Conservation (phyloP, 1,140 invertebrate genomes). For the Atta colombica region DNA sequence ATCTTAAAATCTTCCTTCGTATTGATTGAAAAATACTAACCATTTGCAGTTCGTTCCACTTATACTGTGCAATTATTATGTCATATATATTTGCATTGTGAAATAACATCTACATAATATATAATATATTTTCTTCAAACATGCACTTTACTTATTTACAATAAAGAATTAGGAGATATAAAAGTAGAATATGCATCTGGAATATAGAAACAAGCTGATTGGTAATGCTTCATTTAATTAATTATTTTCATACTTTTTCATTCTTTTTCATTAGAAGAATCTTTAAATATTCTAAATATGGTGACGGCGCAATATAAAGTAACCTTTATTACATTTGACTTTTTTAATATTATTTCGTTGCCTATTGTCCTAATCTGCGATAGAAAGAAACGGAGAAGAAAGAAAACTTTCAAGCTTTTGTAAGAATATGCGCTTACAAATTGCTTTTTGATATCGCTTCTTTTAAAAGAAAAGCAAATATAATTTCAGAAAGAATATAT, state of each 20-base stretch:
- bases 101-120: background rate
- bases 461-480: background rate
- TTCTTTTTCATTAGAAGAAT: background rate
- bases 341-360: background rate
- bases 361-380: background rate
- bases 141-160: background rate
- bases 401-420: background rate
- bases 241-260: no score
- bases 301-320: background rate
- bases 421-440: background rate
- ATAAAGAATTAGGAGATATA: background rate
- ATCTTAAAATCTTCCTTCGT: background rate
- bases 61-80: background rate
- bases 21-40: background rate
- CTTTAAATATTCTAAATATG: background rate
- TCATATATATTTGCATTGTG: background rate
- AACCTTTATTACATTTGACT: background rate
- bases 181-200: slow-evolving; percentile 1
- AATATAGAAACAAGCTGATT: background rate
- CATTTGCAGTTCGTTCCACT: background rate
- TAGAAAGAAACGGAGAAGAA: background rate
- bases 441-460: background rate
- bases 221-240: background rate
- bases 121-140: background rate
- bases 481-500: background rate